Evolutionary conservation across 2,113 vertebrate genomes (phyloP), one percentile per base, ranked within the genome.

Genomic region (Corythoichthys haematopterus): DNA sequence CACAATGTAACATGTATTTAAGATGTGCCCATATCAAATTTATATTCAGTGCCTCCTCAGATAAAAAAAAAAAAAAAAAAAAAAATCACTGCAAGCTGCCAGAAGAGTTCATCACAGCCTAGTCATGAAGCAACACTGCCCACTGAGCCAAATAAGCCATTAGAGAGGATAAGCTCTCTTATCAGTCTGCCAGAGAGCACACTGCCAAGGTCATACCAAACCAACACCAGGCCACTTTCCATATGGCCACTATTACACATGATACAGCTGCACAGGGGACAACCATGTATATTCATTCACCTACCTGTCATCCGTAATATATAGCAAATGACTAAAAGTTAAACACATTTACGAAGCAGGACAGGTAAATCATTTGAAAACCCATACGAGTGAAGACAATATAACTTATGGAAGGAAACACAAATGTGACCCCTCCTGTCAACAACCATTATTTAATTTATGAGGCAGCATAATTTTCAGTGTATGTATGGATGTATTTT

Each of bases 131-230:
- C 46, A 67, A 74, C 65, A 61, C 15, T 43, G 70, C 68, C 73
- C 56, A 72, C 65, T 6, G 16, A 74, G 82, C 77, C 81, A 81
- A 87, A 85, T 80, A 79, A 80, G 78, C 83, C 66, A 84, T 84
- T 84, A 82, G 74, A 75, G 47, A 63, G 65, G 76, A 68, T 70
- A 48, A 55, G 71, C 75, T 80, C 79, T 63, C 70, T 66, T 80
- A 77, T 85, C 78, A 64, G 74, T 16, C 65, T 47, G 78, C 74
- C 65, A 68, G 72, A 58, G 48, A 70, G 69, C 63, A 7, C 40
- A 55, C 35, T 14, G 72, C 70, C 82, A 75, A 75, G 77, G 75
- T 75, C 66, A 14, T 3, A 6, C 43, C 50, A 63, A 65, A 74
- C 74, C 78, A 81, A 77, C 71, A 79, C 1, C 2, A 3, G 75